A percentile compares a stretch with the other conserved stretches of the same genome.
Evolutionary conservation across 1,140 invertebrate genomes (phyloP).

Genomic region (Asobara japonica): DNA sequence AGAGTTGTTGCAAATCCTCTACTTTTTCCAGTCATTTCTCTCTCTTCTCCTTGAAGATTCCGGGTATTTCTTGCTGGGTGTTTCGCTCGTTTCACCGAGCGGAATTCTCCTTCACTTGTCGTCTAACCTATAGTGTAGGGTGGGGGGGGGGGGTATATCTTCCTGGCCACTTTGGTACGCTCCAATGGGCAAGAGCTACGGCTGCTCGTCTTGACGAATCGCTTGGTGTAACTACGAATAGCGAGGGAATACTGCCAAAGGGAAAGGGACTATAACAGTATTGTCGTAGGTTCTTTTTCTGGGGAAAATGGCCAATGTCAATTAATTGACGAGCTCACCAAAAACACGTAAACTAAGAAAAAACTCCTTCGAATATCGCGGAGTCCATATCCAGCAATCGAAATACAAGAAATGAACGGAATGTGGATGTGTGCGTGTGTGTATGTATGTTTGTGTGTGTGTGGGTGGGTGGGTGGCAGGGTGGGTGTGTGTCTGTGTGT

Average conservation of each 20-base stretch:
- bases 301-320: no score
- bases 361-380: no score
- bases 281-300: constrained; percentile 13
- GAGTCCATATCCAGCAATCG: no score
- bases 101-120: neutral
- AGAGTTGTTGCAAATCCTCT: neutral
- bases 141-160: neutral
- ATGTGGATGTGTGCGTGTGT: no score
- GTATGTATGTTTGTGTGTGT: no score
- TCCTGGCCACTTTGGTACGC: constrained; percentile 4
- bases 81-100: neutral
- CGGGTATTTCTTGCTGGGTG: neutral
- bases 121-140: neutral
- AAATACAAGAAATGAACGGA: no score
- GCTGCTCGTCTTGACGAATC: constrained; percentile 31
- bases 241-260: neutral
- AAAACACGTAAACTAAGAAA: no score
- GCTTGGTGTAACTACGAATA: constrained; percentile 27
- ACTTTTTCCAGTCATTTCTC: neutral
- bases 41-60: neutral
- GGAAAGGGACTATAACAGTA: constrained; percentile 22
- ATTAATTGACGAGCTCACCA: no score
- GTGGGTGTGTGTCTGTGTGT: no score
- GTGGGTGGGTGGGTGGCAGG: no score
- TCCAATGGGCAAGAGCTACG: constrained; percentile 22